Evolutionary conservation across 92 coral and sea anemone genomes (phyloP).

Genomic region (Zoanthus gigantus): DNA sequence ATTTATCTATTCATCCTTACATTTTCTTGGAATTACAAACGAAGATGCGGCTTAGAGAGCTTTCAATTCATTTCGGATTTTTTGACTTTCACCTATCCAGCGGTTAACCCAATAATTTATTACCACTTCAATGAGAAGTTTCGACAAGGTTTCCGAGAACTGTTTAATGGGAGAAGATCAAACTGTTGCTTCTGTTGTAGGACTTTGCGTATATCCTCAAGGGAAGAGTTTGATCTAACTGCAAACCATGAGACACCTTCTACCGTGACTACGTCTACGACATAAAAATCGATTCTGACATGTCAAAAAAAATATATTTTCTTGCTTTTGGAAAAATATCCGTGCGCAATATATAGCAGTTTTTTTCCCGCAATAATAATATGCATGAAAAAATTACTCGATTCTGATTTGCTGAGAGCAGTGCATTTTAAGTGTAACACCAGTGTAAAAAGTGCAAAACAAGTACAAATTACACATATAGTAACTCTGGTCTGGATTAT

Average conservation of each 20-base stretch:
- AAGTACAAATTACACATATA: no score
- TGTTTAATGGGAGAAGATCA: neutral
- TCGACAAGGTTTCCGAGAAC: conserved; percentile 20
- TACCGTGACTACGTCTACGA: neutral
- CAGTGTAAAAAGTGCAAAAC: no score
- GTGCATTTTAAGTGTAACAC: no score
- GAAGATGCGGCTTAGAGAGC: conserved; percentile 9
- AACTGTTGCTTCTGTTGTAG: conserved; percentile 1
- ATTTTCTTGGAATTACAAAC: conserved; percentile 16
- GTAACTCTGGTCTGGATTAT: no score
- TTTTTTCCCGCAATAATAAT: no score
- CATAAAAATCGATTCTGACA: neutral
- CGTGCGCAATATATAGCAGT: neutral
- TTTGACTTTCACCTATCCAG: conserved; percentile 37
- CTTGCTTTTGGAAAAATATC: neutral
- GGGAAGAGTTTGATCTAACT: conserved; percentile 14
- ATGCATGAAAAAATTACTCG: no score
- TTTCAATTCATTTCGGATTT: conserved; percentile 32
- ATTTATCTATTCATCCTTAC: conserved; percentile 20
- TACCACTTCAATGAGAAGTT: conserved; percentile 30
- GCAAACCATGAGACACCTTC: neutral
- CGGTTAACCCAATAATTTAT: conserved; percentile 35
- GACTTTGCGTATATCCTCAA: conserved; percentile 19
- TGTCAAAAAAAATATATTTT: neutral
- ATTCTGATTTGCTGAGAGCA: no score